These are phyloP conservation scores for Pan paniscus DNA, from an alignment of 2,113 vertebrate species.

Conservation along the genomic window DNA sequence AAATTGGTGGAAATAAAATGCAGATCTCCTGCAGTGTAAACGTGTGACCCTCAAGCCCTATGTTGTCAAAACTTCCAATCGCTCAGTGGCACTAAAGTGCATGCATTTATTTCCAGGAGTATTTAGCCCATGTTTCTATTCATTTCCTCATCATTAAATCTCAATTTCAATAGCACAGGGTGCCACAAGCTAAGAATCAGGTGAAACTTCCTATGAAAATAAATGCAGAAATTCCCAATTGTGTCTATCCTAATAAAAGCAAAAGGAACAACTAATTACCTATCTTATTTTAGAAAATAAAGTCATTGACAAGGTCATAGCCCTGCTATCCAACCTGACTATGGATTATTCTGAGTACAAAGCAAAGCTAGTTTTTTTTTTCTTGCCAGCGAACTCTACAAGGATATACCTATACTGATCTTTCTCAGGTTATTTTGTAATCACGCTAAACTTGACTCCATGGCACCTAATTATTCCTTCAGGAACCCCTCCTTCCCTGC, in stretches of 20 bases:
- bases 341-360: not conserved
- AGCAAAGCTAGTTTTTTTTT: not conserved
- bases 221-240: slow-evolving; percentile 44
- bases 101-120: slow-evolving; percentile 30
- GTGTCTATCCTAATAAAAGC: slow-evolving; percentile 65
- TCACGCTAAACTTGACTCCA: not conserved
- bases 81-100: slow-evolving; percentile 51
- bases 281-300: slow-evolving; percentile 58
- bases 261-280: not conserved
- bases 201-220: slow-evolving; percentile 51
- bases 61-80: slow-evolving; percentile 19
- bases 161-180: slow-evolving; percentile 16
- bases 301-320: slow-evolving; percentile 37
- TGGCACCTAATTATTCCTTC: not conserved
- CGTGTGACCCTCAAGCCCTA: not conserved
- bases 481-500: not conserved
- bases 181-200: slow-evolving; percentile 42
- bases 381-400: not conserved
- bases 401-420: not conserved
- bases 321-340: slow-evolving; percentile 24
- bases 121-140: slow-evolving; percentile 59
- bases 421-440: not conserved
- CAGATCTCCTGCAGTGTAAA: not conserved
- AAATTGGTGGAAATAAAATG: not conserved
- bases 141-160: slow-evolving; percentile 67